phyloP scores from a whole-genome alignment of 2,113 vertebrate genomes.

The Callopanchax toddi region DNA sequence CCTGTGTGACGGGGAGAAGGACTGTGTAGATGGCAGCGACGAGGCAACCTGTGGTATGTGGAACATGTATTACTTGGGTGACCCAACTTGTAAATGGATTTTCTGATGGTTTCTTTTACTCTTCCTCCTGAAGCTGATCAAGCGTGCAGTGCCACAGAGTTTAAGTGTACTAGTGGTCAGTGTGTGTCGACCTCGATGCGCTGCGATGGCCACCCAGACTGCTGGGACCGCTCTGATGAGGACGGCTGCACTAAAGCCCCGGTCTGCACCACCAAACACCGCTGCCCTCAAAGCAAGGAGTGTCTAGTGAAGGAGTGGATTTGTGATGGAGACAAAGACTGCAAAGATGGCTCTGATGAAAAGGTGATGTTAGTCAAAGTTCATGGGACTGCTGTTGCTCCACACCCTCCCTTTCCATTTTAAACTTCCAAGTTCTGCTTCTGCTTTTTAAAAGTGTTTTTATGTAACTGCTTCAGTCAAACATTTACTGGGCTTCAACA shows the following conservation, averaged over 20 bases:
- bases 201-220: slow-evolving; percentile 87
- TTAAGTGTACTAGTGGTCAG: slow-evolving; percentile 84
- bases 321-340: slow-evolving; percentile 87
- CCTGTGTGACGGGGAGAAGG: slow-evolving; percentile 84
- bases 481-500: no score
- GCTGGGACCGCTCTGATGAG: slow-evolving; percentile 87
- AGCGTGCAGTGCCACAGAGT: slow-evolving; percentile 75
- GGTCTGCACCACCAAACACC: slow-evolving; percentile 77
- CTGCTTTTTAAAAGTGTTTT: no score
- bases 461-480: no score
- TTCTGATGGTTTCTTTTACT: not conserved
- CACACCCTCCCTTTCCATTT: no score
- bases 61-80: not conserved
- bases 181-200: slow-evolving; percentile 80
- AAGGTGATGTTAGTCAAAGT: no score
- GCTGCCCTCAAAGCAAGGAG: slow-evolving; percentile 80
- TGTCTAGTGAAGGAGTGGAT: slow-evolving; percentile 86
- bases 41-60: slow-evolving; percentile 82
- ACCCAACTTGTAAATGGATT: no score
- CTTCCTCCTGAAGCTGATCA: slow-evolving; percentile 56
- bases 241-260: slow-evolving; percentile 71
- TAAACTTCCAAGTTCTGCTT: no score
- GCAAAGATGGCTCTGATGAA: slow-evolving; percentile 87
- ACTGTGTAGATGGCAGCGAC: slow-evolving; percentile 85
- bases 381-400: no score